phyloP scores from a whole-genome alignment of 2,888 invertebrate species.

The Sthenelais limicola region DNA sequence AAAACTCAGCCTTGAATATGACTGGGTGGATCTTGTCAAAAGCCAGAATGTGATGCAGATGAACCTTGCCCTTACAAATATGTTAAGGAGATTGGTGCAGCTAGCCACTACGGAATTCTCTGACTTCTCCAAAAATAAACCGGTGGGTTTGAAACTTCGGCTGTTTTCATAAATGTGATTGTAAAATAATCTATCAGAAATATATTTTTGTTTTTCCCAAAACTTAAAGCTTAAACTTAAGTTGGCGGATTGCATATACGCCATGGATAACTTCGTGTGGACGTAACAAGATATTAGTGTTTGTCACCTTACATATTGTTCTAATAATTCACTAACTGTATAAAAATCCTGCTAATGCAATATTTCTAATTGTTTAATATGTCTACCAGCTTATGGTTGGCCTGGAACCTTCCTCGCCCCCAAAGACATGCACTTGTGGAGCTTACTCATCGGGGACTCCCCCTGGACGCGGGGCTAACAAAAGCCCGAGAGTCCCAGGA shows the following conservation, averaged over 20 bases:
- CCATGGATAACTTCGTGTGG: no score
- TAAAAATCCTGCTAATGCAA: no score
- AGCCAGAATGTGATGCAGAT: constrained; percentile 20
- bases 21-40: constrained; percentile 63
- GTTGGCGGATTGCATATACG: no score
- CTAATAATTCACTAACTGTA: no score
- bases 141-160: constrained; percentile 14
- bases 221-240: no score
- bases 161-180: background rate
- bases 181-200: background rate
- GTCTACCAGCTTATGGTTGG: constrained; percentile 14
- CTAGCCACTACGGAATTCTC: constrained; percentile 66
- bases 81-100: constrained; percentile 63
- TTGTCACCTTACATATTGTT: no score
- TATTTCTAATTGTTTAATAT: no score
- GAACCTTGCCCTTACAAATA: constrained; percentile 57
- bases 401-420: constrained; percentile 30
- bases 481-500: background rate
- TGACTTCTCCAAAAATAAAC: constrained; percentile 53
- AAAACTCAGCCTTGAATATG: constrained; percentile 72
- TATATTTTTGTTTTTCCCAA: background rate
- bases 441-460: background rate
- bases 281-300: no score
- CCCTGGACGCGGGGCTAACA: background rate
- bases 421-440: constrained; percentile 32